Conservation (phyloP, 2,888 invertebrate species). For the Temnothorax rugatulus region DNA sequence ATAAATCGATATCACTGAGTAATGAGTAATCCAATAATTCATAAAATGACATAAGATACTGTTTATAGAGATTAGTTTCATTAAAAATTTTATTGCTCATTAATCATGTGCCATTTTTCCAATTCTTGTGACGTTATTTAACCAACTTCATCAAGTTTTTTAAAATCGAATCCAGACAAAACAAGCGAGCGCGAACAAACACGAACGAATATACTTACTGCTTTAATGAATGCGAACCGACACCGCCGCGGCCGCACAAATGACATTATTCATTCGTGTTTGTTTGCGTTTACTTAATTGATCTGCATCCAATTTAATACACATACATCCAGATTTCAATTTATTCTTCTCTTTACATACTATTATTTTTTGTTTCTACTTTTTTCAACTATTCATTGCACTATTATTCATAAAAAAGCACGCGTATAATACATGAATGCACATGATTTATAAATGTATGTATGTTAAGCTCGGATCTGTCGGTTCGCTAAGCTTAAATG, state of each 20-base stretch:
- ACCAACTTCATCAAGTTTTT: background rate
- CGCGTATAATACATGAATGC: background rate
- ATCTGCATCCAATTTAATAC: background rate
- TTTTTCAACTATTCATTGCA: background rate
- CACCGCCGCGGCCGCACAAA: too few species aligned
- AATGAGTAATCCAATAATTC: slow-evolving; percentile 5
- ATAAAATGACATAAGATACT: background rate
- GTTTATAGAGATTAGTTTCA: background rate
- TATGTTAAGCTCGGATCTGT: background rate
- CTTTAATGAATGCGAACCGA: slow-evolving; percentile 6
- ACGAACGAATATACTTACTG: background rate
- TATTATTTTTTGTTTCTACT: background rate
- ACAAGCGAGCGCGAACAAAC: background rate
- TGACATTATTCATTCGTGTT: background rate
- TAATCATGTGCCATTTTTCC: slow-evolving; percentile 1
- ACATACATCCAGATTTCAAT: background rate
- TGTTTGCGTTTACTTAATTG: background rate
- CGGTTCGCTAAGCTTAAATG: background rate
- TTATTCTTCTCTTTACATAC: background rate
- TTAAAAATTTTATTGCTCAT: background rate
- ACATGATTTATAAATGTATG: background rate
- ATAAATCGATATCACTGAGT: background rate
- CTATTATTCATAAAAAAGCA: background rate
- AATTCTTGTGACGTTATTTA: background rate
- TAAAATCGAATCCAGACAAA: background rate